Evolutionary conservation across 2,797 vertebrate genomes (phyloP), one percentile per base, ranked within the genome.

Genomic region (Platyrinchus mystaceus): DNA sequence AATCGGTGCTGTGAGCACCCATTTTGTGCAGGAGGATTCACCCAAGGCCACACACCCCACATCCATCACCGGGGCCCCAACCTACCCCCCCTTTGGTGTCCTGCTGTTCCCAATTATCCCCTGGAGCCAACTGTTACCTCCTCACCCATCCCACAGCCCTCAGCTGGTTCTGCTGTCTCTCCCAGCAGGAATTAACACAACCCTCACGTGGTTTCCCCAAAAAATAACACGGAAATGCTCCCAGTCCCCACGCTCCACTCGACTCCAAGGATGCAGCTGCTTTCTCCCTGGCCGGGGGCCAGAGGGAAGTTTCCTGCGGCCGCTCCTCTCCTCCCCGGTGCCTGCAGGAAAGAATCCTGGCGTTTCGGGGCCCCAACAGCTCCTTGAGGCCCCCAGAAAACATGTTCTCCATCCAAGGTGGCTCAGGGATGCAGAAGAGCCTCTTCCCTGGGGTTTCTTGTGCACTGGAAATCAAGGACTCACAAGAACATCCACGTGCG

Each of bases 221-320:
- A 93, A 96, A 93, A 67, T 26, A 92, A 46, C 22, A 3, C 49
- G 73, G 96, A 96, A 93, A 78, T 3, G 80, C 76, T 95, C 23
- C 11, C 2, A 32, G 64, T 91, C 90, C 93, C 94, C 92, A 84
- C 44, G 56, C 93, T 91, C 87, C 85, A 11, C 93, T 92, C 47
- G 4, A 73, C 77, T 94, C 95, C 93, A 49, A 90, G 90, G 95
- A 95, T 85, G 95, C 95, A 95, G 94, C 95, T 95, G 96, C 92
- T 53, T 70, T 91, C 80, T 86, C n/a, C 83, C 88, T 95, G 94
- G 94, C 87, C 0, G 0, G 16, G 60, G 44, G 68, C 79, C 94
- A 94, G 73, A 12, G 67, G 88, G 83, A 95, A 93, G 71, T 94
- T 93, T 90, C 93, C 92, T 90, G 44, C 5, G 6, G 27, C 28